These are phyloP conservation scores for Phalacrocorax brasilianus DNA, from an alignment of 2,113 vertebrate species.

Conservation along the genomic window DNA sequence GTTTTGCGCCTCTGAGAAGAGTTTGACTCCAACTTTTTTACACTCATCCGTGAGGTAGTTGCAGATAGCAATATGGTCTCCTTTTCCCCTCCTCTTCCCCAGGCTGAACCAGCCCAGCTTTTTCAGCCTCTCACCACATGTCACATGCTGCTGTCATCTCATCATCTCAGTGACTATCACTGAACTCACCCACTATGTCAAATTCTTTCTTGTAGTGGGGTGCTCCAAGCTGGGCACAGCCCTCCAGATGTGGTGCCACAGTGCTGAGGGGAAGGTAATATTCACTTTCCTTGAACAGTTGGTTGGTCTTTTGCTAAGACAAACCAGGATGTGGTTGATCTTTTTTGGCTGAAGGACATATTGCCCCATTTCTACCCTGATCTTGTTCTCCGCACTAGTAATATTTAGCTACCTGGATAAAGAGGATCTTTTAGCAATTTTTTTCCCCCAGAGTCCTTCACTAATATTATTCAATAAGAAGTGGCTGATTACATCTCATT, in stretches of 20 bases:
- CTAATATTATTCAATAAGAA: neutral
- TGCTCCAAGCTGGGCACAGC: neutral
- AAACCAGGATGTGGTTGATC: neutral
- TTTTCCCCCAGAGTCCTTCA: neutral
- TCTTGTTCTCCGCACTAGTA: neutral
- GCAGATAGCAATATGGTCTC: neutral
- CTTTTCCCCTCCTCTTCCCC: neutral
- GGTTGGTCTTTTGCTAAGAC: neutral
- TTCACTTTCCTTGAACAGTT: neutral
- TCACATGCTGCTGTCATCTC: neutral
- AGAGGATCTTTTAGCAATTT: neutral
- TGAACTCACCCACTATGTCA: neutral
- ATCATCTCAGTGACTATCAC: neutral
- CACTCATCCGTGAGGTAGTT: neutral
- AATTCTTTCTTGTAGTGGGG: neutral
- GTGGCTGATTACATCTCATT: neutral
- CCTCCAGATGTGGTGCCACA: neutral
- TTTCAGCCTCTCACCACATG: rapidly evolving
- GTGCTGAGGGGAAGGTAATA: neutral
- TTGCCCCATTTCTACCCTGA: neutral
- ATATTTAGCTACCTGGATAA: neutral
- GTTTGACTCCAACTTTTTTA: neutral
- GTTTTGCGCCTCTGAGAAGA: neutral
- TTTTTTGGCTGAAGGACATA: neutral
- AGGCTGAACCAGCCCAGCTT: neutral